Conservation (phyloP, 2,113 vertebrate species). For the Oncorhynchus keta region DNA sequence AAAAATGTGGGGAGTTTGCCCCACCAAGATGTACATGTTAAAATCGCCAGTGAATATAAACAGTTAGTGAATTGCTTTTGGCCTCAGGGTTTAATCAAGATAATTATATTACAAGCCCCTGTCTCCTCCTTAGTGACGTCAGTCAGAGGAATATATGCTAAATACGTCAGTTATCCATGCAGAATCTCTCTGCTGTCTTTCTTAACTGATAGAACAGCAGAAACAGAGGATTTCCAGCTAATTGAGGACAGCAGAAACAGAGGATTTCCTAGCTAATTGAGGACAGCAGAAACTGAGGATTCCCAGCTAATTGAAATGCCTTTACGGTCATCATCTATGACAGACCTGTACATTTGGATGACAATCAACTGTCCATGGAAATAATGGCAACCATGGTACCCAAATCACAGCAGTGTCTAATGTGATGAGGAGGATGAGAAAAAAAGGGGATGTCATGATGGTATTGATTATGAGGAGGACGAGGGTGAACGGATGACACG, state of each 20-base stretch:
- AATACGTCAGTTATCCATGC: slow-evolving; percentile 32
- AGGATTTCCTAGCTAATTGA: too few species aligned
- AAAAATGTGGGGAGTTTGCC: too few species aligned
- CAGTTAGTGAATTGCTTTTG: too few species aligned
- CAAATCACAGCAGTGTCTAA: not conserved
- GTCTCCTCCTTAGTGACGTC: slow-evolving; percentile 46
- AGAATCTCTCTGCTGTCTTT: slow-evolving; percentile 8
- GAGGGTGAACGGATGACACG: not conserved
- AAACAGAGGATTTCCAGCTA: too few species aligned
- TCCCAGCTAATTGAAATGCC: too few species aligned
- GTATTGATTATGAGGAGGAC: not conserved
- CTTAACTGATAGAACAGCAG: not conserved
- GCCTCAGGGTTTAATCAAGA: too few species aligned
- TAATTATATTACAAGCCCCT: not conserved
- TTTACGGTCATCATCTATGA: too few species aligned
- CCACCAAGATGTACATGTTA: too few species aligned
- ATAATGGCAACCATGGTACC: not conserved
- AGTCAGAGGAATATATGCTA: slow-evolving; percentile 37
- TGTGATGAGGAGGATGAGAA: not conserved
- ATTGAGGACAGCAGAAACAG: too few species aligned
- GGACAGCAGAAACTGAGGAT: too few species aligned
- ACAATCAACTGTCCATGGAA: not conserved
- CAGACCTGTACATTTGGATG: not conserved
- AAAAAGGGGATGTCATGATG: too few species aligned
- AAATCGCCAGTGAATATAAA: too few species aligned